Evolutionary conservation across 64 coral and sea anemone genomes (phyloP).

Genomic region (Catalaphyllia jardinei): DNA sequence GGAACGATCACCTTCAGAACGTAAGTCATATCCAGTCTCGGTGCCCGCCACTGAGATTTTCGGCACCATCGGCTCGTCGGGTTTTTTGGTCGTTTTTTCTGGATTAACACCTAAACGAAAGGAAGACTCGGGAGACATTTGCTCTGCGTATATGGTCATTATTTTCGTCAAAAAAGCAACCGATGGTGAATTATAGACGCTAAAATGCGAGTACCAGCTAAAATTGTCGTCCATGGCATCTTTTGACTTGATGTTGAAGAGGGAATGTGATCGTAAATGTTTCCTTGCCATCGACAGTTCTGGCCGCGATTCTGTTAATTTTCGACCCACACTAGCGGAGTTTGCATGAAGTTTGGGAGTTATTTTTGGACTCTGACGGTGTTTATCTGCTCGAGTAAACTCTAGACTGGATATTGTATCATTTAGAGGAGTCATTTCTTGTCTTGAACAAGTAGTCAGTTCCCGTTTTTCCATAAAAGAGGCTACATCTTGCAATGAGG

Average conservation of each 20-base stretch:
- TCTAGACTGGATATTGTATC: neutral
- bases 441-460: neutral
- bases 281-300: neutral
- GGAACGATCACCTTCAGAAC: conserved; percentile 26
- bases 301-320: neutral
- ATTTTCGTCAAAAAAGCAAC: conserved; percentile 46
- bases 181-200: conserved; percentile 51
- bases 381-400: neutral
- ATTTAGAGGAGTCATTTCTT: neutral
- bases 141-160: conserved; percentile 65
- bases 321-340: neutral
- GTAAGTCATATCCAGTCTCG: conserved; percentile 18
- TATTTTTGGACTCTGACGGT: neutral
- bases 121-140: conserved; percentile 58
- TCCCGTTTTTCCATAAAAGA: neutral
- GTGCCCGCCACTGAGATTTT: conserved; percentile 12
- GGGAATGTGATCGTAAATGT: neutral
- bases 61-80: conserved; percentile 32
- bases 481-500: neutral
- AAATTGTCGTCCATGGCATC: conserved; percentile 14
- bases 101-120: conserved; percentile 45
- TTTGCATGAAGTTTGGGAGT: neutral
- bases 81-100: neutral
- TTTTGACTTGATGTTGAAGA: neutral
- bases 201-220: conserved; percentile 73